Conservation (phyloP, 2,113 vertebrate genomes). For the Phylloscopus trochilus region DNA sequence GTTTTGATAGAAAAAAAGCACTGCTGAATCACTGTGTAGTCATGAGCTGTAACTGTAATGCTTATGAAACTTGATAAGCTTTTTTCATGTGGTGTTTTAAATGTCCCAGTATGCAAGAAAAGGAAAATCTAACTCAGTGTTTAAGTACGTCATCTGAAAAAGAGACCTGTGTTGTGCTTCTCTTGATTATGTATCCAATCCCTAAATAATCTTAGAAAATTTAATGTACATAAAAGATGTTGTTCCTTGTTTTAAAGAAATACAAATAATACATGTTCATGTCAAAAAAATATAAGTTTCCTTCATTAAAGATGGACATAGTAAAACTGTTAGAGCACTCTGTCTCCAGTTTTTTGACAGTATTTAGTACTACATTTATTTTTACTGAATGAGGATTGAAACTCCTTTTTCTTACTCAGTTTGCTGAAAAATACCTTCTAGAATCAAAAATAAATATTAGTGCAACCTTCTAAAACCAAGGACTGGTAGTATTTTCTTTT, state of each 20-base stretch:
- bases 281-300: not conserved
- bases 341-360: not conserved
- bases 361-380: not conserved
- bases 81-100: slow-evolving; percentile 44
- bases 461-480: not conserved
- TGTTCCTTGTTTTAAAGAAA: not conserved
- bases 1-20: not conserved
- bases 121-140: not conserved
- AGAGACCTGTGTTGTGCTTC: not conserved
- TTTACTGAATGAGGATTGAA: not conserved
- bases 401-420: not conserved
- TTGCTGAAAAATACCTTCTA: not conserved
- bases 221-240: not conserved
- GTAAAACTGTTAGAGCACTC: not conserved
- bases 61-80: not conserved
- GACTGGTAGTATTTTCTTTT: not conserved
- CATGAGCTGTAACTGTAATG: not conserved
- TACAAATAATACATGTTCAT: accelerated
- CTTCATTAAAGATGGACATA: not conserved
- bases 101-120: not conserved
- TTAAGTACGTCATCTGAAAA: not conserved
- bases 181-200: not conserved
- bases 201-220: not conserved
- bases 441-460: not conserved
- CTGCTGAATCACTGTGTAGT: slow-evolving; percentile 27